Evolutionary conservation across 1,140 invertebrate genomes (phyloP).

Genomic region (Pachyrhynchus sulphureomaculatus): DNA sequence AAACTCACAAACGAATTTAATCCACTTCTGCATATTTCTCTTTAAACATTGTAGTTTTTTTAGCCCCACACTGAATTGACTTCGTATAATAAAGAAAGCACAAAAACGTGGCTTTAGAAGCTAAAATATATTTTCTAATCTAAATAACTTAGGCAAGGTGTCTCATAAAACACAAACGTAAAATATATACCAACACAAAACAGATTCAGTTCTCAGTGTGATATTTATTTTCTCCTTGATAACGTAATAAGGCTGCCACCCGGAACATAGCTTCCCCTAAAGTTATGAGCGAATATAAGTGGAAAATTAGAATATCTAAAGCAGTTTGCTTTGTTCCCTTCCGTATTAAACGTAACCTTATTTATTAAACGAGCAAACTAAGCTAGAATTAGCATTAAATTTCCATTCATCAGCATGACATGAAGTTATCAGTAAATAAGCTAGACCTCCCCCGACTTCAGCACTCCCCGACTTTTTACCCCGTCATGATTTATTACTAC

Average conservation of each 20-base stretch:
- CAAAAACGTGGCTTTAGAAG: too few relatives aligned
- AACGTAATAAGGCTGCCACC: constrained; percentile 38
- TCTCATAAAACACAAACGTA: constrained; percentile 25
- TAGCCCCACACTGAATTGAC: too few relatives aligned
- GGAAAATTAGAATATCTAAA: constrained; percentile 48
- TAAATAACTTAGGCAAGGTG: constrained; percentile 26
- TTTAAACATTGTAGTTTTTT: too few relatives aligned
- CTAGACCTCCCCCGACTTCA: constrained; percentile 37
- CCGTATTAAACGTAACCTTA: constrained; percentile 47
- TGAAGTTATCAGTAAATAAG: constrained; percentile 50
- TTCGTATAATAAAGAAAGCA: too few relatives aligned
- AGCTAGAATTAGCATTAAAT: constrained; percentile 49
- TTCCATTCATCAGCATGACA: constrained; percentile 49
- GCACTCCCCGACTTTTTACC: constrained; percentile 12
- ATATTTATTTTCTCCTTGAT: constrained; percentile 39
- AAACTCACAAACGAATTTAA: too few relatives aligned
- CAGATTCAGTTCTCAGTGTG: constrained; percentile 26
- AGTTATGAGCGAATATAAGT: constrained; percentile 45
- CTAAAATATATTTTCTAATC: too few relatives aligned
- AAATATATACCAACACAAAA: constrained; percentile 26
- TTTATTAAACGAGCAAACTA: constrained; percentile 47
- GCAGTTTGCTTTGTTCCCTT: constrained; percentile 43
- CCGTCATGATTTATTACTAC: constrained; percentile 42
- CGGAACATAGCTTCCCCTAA: constrained; percentile 37
- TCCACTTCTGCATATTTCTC: too few relatives aligned